Base-by-base conservation (phyloP, 2,113 vertebrate species). In the Eclectus roratus region DNA sequence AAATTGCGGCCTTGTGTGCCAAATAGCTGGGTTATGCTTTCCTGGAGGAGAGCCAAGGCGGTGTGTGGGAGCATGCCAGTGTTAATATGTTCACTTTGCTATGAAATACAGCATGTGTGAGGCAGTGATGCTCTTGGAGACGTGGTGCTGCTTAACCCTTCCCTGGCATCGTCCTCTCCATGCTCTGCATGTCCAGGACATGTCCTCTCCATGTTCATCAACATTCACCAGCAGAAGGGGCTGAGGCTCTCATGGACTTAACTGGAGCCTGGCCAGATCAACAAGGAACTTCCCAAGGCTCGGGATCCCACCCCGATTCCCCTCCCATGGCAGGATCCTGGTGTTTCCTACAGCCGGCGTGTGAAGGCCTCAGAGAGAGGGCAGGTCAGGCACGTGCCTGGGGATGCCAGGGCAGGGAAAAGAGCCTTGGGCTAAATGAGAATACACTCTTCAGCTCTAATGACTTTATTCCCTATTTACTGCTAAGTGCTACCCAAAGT, bases 81-180 rank as follows among this genome's bases (percentile, higher is more conserved):
- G 96, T 97, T 92, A 95, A 97, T 96, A 76, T 93, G 91, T 82
- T 97, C 91, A 92, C 94, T 96, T 97, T 94, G 94, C 94, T 96
- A 89, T 94, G 97, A 95, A 97, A 95, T 93, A 87, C 27, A 6
- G 94, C 91, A 56, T 92, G 97, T 94, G 96, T 94, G 95, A 94
- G 97, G 83, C 94, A 97, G 97, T 16, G 94, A 97, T 73, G 49
- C 94, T 77, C 66, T 53, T 91, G 29, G 33, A 95, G 94, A 72
- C 41, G 19, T 68, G 83, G 84, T 2, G 29, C 91, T 96, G 86
- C 76, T 98, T 98, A 98, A 98, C 98, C 96, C 98, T 97, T 97
- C 95, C 95, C 49, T 89, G 94, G 73, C 80, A 92, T 78, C 87
- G 37, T 13, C 9, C 9, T 81, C 82, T 93, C 89, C 86, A 2